Percentiles rank a stretch among this genome's conserved stretches.
phyloP scores from a whole-genome alignment of 2,113 vertebrate genomes.

The Apeltes quadracus region DNA sequence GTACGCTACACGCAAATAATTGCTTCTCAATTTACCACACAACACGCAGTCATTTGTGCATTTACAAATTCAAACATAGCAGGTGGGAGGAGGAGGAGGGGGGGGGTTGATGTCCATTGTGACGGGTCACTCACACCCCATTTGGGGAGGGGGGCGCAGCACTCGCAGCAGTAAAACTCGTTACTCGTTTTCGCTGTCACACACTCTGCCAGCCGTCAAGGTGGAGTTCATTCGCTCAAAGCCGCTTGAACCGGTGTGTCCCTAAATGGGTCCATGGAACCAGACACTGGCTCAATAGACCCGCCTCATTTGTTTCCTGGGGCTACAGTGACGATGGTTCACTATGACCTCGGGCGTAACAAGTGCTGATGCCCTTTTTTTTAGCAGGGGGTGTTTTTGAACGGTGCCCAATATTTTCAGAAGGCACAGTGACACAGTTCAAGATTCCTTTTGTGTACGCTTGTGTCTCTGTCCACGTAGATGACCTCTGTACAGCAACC shows the following conservation, averaged over 20 bases:
- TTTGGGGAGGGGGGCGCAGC: slow-evolving; percentile 21
- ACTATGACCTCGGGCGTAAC: slow-evolving; percentile 74
- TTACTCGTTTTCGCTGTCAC: slow-evolving; percentile 31
- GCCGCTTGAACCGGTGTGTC: slow-evolving; percentile 30
- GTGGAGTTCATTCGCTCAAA: slow-evolving; percentile 44
- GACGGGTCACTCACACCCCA: slow-evolving; percentile 51
- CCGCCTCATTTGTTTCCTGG: slow-evolving; percentile 74
- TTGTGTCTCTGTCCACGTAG: slow-evolving; percentile 15
- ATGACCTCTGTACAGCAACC: slow-evolving; percentile 38
- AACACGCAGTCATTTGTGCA: not conserved
- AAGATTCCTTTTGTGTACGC: slow-evolving; percentile 48
- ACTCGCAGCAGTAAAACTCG: slow-evolving; percentile 44
- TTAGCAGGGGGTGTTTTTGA: slow-evolving; percentile 50
- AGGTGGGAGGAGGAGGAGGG: too few relatives aligned
- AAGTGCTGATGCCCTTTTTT: slow-evolving; percentile 66
- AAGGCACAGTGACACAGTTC: slow-evolving; percentile 70
- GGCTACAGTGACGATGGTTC: slow-evolving; percentile 76
- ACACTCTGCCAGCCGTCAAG: slow-evolving; percentile 27
- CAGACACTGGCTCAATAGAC: slow-evolving; percentile 74
- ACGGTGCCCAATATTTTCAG: slow-evolving; percentile 68
- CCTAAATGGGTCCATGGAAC: slow-evolving; percentile 58
- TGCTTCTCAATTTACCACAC: not conserved
- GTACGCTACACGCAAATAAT: slow-evolving; percentile 38
- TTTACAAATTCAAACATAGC: slow-evolving; percentile 25
- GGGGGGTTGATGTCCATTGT: slow-evolving; percentile 35